Base-by-base conservation (phyloP, 1,140 invertebrate species). In the Papilio xuthus region DNA sequence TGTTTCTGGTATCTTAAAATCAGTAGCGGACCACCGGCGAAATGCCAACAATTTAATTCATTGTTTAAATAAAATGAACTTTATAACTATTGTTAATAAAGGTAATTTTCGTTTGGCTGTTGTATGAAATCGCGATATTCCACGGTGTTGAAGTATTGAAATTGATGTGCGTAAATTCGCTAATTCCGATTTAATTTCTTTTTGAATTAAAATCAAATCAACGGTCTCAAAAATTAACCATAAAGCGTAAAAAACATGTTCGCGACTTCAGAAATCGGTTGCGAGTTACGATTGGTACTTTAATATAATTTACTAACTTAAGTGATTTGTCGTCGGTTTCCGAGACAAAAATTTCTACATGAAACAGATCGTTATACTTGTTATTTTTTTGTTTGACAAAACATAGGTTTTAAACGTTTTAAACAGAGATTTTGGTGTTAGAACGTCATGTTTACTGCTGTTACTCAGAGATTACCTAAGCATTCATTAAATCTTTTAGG, bases 131-230 rank as follows among this genome's bases (percentile, higher is more conserved):
- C 42, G 18, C 42, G 41, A 28, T 50, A 47, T 50, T 42, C 41
- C 71, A 73, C 71, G 71, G 42, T 47, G 71, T 67, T 67, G 60
- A 67, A 44, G 71, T 73, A 73, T 73, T 47, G 71, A 26, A 44
- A 47, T 28, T 73, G 71, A 73, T 47, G 71, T 73, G 71, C 71
- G 71, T 50, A 47, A 73, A 73, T 73, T 73, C 41, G 71, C 71
- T 73, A 73, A 73, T 71, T 71, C 41, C 37, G 37, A 9, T 20
- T 28, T 37, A 71, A 71, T 73, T 72, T 47, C 20, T 23, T 47
- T 26, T 44, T n/a, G 42, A 73, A 73, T 73, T 73, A 73, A 73
- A 73, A 73, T 73, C 23, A 73, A 50, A 73, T 73, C 71, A 73
- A 28, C 41, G 23, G 42, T 26, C 13, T 67, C 26, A 32, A 67